These are phyloP conservation scores for Salvelinus sp. DNA, from an alignment of 2,113 vertebrate species.

Conservation along the genomic window DNA sequence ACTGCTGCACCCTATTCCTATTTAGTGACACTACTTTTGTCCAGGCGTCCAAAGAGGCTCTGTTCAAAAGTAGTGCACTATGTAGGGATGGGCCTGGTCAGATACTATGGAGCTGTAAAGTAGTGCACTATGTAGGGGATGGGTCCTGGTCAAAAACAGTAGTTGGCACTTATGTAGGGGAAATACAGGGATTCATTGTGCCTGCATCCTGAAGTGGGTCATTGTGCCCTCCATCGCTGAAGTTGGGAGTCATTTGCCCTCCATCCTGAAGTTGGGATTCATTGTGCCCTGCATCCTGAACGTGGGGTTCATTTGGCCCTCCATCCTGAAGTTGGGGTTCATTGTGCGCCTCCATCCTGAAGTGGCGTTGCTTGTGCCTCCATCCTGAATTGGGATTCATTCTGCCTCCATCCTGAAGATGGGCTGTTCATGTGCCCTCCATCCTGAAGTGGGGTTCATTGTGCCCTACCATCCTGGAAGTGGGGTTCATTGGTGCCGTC, in stretches of 20 bases:
- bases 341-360: conserved; percentile 49
- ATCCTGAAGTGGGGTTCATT: conserved; percentile 51
- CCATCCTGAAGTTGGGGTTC: too few species aligned
- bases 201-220: too few species aligned
- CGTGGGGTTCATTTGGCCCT: conserved; percentile 17
- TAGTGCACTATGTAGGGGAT: conserved; percentile 16
- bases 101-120: too few species aligned
- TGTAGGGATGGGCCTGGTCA: too few species aligned
- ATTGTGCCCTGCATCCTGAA: background rate
- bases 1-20: background rate
- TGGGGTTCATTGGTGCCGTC: background rate
- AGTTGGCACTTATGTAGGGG: conserved; percentile 17
- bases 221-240: too few species aligned
- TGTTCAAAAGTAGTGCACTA: too few species aligned
- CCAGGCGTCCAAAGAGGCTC: too few species aligned
- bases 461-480: background rate
- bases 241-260: too few species aligned
- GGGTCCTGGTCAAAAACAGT: too few species aligned
- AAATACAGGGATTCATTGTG: conserved; percentile 5
- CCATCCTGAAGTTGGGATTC: conserved; percentile 50
- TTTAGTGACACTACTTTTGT: too few species aligned
- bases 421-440: too few species aligned
- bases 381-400: background rate
- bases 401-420: background rate
- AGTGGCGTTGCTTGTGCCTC: conserved; percentile 41